A percentile compares a stretch with the other conserved stretches of the same genome.
These are phyloP conservation scores for Myanophis thanlyinensis DNA, from an alignment of 2,113 vertebrate species.

Conservation along the genomic window DNA sequence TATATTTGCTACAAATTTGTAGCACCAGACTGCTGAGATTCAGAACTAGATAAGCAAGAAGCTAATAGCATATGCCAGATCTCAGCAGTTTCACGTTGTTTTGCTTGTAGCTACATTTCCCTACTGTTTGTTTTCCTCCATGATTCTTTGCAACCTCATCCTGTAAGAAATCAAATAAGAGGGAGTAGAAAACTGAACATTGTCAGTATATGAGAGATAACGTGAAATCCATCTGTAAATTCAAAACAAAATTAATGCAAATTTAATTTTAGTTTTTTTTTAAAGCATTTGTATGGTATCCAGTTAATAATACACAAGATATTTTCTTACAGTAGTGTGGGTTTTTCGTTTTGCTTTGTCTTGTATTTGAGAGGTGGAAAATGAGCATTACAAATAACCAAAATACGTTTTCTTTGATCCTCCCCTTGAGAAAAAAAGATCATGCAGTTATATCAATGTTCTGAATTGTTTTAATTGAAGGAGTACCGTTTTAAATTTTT, in stretches of 20 bases:
- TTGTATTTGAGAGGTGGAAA: neutral
- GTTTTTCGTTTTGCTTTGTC: neutral
- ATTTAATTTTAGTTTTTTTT: neutral
- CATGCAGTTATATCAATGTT: neutral
- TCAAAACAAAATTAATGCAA: neutral
- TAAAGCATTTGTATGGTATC: neutral
- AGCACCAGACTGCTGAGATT: neutral
- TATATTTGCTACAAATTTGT: neutral
- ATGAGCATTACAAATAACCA: neutral
- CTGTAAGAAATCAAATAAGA: neutral
- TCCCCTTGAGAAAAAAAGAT: neutral
- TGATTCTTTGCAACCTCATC: neutral
- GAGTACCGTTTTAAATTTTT: constrained; percentile 52
- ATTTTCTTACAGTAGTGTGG: neutral
- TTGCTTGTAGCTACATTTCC: neutral
- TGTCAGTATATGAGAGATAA: neutral
- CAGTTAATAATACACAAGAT: neutral
- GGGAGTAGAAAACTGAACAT: neutral
- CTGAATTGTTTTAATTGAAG: constrained; percentile 37
- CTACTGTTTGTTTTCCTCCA: neutral
- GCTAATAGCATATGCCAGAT: neutral
- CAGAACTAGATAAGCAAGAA: neutral
- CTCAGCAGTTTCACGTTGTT: neutral
- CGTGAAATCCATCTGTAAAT: neutral
- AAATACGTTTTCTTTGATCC: neutral